phyloP scores from a whole-genome alignment of 2,113 vertebrate genomes.

The Anolis sagrei region DNA sequence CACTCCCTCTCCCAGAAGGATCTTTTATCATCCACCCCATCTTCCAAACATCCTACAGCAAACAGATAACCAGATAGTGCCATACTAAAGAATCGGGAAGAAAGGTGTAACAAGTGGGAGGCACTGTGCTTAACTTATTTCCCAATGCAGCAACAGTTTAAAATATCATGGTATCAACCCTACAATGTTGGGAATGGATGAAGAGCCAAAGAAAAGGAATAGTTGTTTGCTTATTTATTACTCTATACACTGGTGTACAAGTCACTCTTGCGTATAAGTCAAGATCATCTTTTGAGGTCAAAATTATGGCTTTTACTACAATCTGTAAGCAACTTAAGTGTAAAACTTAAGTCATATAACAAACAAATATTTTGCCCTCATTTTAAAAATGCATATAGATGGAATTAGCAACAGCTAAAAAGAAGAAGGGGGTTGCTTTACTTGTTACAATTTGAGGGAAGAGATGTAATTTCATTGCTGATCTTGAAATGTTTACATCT shows the following conservation, averaged over 20 bases:
- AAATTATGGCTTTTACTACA: too few relatives aligned
- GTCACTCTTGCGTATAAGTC: too few relatives aligned
- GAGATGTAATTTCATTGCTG: too few relatives aligned
- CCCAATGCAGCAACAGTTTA: background rate
- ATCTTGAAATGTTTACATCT: too few relatives aligned
- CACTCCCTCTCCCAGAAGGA: background rate
- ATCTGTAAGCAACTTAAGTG: too few relatives aligned
- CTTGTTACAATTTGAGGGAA: too few relatives aligned
- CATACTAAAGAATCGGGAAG: background rate
- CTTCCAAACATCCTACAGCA: background rate
- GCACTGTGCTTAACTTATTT: background rate
- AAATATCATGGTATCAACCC: background rate
- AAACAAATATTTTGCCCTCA: too few relatives aligned
- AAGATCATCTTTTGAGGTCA: too few relatives aligned
- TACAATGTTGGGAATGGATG: background rate
- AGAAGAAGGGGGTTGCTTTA: too few relatives aligned
- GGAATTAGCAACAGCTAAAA: too few relatives aligned
- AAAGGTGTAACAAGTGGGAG: background rate
- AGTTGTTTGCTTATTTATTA: conserved; percentile 1
- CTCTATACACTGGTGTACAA: background rate
- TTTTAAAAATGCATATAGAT: too few relatives aligned
- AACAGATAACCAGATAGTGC: background rate
- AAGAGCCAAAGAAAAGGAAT: background rate
- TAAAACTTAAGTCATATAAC: too few relatives aligned
- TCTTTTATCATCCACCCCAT: background rate